Conservation (phyloP, 2,797 vertebrate genomes). For the Spondyliosoma cantharus region DNA sequence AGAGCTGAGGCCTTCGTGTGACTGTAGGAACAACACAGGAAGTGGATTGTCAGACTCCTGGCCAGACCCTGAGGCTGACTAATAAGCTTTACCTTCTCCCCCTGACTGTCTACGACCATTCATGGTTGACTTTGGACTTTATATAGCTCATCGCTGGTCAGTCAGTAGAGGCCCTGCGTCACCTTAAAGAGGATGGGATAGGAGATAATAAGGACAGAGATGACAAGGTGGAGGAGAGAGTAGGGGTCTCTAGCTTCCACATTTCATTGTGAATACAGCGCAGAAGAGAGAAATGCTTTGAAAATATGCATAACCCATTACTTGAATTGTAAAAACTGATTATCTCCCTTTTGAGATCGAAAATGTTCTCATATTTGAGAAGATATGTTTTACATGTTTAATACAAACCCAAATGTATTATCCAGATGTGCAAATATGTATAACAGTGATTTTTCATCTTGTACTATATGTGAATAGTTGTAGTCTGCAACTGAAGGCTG, state of each 20-base stretch:
- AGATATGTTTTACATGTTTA: background rate
- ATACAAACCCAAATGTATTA: background rate
- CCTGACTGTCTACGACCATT: conserved; percentile 5
- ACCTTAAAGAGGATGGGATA: conserved; percentile 44
- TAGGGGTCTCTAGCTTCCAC: background rate
- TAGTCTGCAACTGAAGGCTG: background rate
- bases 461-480: background rate
- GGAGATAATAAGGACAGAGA: conserved; percentile 13
- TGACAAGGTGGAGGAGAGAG: conserved; percentile 1
- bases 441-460: no score
- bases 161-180: conserved; percentile 28
- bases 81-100: conserved; percentile 42
- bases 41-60: background rate
- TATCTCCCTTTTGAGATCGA: background rate
- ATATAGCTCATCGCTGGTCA: background rate
- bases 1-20: background rate
- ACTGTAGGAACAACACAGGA: background rate
- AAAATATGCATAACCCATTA: background rate
- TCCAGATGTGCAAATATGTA: conserved; percentile 11
- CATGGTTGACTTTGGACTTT: conserved; percentile 16
- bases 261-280: background rate
- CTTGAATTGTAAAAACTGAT: background rate
- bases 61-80: conserved; percentile 28
- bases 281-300: background rate
- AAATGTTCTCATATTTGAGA: background rate